phyloP scores from a whole-genome alignment of 2,888 invertebrate species.

The Yponomeuta cagnagella region DNA sequence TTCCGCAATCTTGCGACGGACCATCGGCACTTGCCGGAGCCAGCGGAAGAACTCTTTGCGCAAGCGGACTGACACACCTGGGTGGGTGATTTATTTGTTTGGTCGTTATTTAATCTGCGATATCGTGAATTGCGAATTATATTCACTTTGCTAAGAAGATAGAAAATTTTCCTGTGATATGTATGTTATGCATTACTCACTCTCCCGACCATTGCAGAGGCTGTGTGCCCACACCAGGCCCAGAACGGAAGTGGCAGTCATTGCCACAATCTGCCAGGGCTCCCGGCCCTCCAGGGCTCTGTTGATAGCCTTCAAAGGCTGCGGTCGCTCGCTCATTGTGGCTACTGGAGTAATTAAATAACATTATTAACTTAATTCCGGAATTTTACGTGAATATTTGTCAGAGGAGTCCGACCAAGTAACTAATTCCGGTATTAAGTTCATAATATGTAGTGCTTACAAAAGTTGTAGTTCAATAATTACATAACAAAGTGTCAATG shows the following conservation, averaged over 20 bases:
- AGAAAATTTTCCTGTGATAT: neutral
- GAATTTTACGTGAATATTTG: too few relatives aligned
- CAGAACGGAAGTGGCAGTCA: conserved; percentile 84
- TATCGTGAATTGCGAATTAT: too few relatives aligned
- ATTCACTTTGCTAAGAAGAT: too few relatives aligned
- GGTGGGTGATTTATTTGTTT: too few relatives aligned
- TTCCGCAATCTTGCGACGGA: conserved; percentile 81
- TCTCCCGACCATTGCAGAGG: conserved; percentile 81
- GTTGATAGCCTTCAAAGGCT: conserved; percentile 73
- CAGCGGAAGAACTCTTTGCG: conserved; percentile 83
- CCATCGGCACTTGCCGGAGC: conserved; percentile 82
- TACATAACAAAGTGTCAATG: too few relatives aligned
- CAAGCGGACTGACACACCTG: conserved; percentile 79
- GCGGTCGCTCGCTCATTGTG: conserved; percentile 58
- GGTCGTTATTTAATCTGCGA: too few relatives aligned
- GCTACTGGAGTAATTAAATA: neutral
- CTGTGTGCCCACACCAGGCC: conserved; percentile 84
- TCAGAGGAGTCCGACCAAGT: too few relatives aligned
- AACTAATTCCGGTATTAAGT: too few relatives aligned
- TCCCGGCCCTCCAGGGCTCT: conserved; percentile 79
- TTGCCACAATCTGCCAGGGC: conserved; percentile 88
- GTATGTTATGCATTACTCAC: conserved; percentile 60
- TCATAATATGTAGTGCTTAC: too few relatives aligned
- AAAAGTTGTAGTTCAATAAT: too few relatives aligned
- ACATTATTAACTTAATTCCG: neutral